These are phyloP conservation scores for Conops quadrifasciatus DNA, from an alignment of 2,888 invertebrate genomes.

Conservation along the genomic window DNA sequence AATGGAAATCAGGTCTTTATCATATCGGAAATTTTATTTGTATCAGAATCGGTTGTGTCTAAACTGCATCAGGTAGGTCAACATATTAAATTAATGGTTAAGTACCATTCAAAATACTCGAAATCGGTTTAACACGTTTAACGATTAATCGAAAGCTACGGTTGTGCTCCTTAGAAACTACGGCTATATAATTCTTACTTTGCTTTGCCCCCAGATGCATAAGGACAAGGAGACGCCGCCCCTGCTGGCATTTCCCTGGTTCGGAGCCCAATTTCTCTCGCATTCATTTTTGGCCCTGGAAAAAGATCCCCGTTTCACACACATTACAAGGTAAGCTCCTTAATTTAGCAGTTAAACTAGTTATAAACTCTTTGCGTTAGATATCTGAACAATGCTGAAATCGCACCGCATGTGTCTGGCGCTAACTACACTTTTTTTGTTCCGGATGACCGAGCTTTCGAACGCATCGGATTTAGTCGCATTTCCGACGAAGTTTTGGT, in stretches of 20 bases:
- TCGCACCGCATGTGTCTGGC: slow-evolving; percentile 71
- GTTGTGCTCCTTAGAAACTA: too few relatives aligned
- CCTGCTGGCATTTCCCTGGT: slow-evolving; percentile 72
- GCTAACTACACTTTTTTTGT: slow-evolving; percentile 76
- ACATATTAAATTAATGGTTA: too few relatives aligned
- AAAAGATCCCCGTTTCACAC: slow-evolving; percentile 68
- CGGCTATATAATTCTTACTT: not conserved
- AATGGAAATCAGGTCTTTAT: slow-evolving; percentile 73
- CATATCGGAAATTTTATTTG: slow-evolving; percentile 71
- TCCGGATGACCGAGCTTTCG: slow-evolving; percentile 74
- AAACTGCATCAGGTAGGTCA: slow-evolving; percentile 69
- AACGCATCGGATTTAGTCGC: slow-evolving; percentile 69
- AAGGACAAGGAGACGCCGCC: slow-evolving; percentile 74
- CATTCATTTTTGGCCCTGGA: slow-evolving; percentile 72
- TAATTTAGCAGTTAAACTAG: not conserved
- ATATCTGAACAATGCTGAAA: slow-evolving; percentile 71
- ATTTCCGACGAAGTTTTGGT: slow-evolving; percentile 68
- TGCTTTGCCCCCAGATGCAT: slow-evolving; percentile 63
- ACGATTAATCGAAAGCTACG: too few relatives aligned
- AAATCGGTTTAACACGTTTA: too few relatives aligned
- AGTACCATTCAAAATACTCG: too few relatives aligned
- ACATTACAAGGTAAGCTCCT: slow-evolving; percentile 66
- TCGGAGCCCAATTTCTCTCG: slow-evolving; percentile 72
- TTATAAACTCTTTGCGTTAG: slow-evolving; percentile 49
- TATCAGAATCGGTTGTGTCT: slow-evolving; percentile 71